Evolutionary conservation across 2,888 invertebrate species (phyloP).

Genomic region (Adineta ricciae): DNA sequence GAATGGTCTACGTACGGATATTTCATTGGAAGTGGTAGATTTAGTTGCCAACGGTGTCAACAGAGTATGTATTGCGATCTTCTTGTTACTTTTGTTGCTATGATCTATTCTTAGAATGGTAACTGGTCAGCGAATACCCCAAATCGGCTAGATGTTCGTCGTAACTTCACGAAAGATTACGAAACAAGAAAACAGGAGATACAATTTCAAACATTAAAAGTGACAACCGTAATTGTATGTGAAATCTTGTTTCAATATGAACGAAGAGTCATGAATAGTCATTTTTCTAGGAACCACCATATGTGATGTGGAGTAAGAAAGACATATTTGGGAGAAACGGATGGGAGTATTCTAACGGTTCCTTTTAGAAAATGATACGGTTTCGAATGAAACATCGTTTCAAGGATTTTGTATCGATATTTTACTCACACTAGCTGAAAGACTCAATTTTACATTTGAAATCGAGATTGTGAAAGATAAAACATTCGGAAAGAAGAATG

Average conservation of each 20-base stretch:
- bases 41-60: not conserved
- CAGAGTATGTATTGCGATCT: not conserved
- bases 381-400: not conserved
- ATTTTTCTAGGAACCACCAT: not conserved
- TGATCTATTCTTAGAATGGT: not conserved
- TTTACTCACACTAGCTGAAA: not conserved
- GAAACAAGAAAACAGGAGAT: slow-evolving; percentile 16
- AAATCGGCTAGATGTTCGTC: not conserved
- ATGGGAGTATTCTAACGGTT: too few species aligned
- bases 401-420: not conserved
- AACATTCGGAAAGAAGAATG: slow-evolving; percentile 4
- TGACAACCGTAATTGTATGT: not conserved
- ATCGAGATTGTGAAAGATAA: not conserved
- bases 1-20: not conserved
- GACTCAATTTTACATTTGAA: slow-evolving; percentile 15
- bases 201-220: not conserved
- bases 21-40: not conserved
- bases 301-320: not conserved
- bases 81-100: not conserved
- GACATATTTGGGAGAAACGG: not conserved
- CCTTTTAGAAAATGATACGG: not conserved
- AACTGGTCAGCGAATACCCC: not conserved
- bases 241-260: not conserved
- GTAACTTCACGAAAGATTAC: slow-evolving; percentile 11
- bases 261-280: not conserved